Evolutionary conservation across 1,140 invertebrate genomes (phyloP), one percentile per base, ranked within the genome.

Genomic region (Heliconius hermathena): DNA sequence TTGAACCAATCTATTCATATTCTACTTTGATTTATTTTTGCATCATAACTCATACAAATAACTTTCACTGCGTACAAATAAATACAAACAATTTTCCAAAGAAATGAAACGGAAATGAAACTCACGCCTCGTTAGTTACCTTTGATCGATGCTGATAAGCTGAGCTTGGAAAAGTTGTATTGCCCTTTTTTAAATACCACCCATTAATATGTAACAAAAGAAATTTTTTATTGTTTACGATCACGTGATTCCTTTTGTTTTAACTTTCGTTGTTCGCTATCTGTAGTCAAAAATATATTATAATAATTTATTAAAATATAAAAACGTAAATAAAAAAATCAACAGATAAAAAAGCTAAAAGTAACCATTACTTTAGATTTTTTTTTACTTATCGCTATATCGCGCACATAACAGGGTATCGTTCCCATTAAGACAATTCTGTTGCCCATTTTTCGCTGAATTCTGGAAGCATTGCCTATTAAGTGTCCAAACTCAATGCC

Each of bases 51-150:
- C 54, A 22, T 22, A 57, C 2, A 60, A 13, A 22, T 2, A 26
- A 11, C 8, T 60, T 60, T 60, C 57, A 60, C 41, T 46, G 0
- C 13, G 4, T 46, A 46, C 13, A 46, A 46, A 46, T 46, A 60
- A n/a, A 60, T n/a, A 66, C 22, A 29, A 66, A 66, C 60, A 66
- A 66, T 66, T 66, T 66, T 29, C 26, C 60, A 66, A 66, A 66
- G 26, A 66, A 66, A 29, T 29, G 60, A 29, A 66, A 26, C 60
- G 60, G 60, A 66, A 66, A 66, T n/a, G 26, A 16, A 29, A 11
- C 60, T 26, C 60, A 66, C 60, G 60, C 60, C 60, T 13, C 60
- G 60, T 29, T 66, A 66, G 26, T 16, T 9, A 29, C 22, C 26
- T 66, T 66, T 29, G 60, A 29, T 29, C 8, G 60, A 29, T 29